Percentiles rank a stretch among this genome's conserved stretches.
Conservation (phyloP, 2,797 vertebrate genomes). For the Anomalospiza imberbis region DNA sequence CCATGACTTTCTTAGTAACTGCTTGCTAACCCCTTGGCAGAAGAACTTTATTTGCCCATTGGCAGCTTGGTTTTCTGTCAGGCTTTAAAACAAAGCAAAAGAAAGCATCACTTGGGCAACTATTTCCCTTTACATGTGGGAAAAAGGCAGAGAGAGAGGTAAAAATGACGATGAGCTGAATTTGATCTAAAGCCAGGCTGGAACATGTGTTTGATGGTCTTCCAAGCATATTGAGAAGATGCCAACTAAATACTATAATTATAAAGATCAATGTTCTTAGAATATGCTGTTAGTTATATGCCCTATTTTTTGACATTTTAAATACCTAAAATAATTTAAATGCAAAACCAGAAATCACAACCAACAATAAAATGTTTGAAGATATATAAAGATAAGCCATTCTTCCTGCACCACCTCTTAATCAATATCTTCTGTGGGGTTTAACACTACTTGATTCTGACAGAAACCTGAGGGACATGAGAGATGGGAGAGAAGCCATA, state of each 20-base stretch:
- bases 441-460: background rate
- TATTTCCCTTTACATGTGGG: background rate
- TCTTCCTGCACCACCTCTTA: background rate
- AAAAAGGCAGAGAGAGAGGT: background rate
- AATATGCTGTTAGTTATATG: background rate
- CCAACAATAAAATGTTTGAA: background rate
- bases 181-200: background rate
- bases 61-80: background rate
- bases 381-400: background rate
- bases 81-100: background rate
- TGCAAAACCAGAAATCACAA: background rate
- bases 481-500: background rate
- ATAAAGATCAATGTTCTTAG: background rate
- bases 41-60: background rate
- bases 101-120: background rate
- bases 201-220: background rate
- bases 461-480: background rate
- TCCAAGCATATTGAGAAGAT: background rate
- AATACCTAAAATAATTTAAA: background rate
- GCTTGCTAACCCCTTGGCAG: background rate
- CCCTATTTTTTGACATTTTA: background rate
- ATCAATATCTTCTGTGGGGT: background rate
- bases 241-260: background rate
- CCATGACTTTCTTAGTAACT: background rate
- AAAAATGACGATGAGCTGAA: background rate